Conservation (phyloP, 2,113 vertebrate genomes). For the Potamarius usumacintae region DNA sequence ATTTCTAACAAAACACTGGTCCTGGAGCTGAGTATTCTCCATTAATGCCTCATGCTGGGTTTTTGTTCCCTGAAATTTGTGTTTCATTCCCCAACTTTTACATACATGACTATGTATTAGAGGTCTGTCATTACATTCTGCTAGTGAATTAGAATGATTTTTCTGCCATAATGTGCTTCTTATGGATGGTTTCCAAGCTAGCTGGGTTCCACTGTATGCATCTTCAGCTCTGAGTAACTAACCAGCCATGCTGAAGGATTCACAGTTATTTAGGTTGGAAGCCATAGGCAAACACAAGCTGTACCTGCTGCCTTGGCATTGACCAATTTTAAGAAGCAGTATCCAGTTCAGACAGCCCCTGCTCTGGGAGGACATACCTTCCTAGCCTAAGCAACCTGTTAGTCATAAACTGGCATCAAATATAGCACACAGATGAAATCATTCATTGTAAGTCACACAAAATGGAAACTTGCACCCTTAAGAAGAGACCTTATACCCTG, state of each 20-base stretch:
- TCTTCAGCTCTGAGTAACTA: not conserved
- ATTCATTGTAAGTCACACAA: not conserved
- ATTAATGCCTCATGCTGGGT: not conserved
- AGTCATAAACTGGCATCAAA: too few relatives aligned
- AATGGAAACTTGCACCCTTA: not conserved
- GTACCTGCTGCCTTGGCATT: not conserved
- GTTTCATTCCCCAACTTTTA: not conserved
- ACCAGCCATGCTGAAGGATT: not conserved
- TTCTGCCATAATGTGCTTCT: not conserved
- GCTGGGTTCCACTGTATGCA: not conserved
- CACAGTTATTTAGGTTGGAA: not conserved
- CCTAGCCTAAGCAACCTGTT: not conserved
- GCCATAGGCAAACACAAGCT: not conserved
- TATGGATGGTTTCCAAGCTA: not conserved
- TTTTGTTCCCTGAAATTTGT: not conserved
- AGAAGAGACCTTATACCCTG: not conserved
- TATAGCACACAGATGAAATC: not conserved
- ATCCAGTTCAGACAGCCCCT: not conserved
- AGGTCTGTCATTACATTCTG: not conserved
- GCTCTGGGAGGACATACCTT: not conserved
- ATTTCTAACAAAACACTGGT: not conserved
- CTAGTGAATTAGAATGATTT: not conserved
- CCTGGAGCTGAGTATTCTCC: not conserved
- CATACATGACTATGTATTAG: not conserved
- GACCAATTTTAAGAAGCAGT: not conserved